Evolutionary conservation across 30 jellyfish, hydroid and myxozoan genomes (phyloP).

Genomic region (Aurelia aurita): DNA sequence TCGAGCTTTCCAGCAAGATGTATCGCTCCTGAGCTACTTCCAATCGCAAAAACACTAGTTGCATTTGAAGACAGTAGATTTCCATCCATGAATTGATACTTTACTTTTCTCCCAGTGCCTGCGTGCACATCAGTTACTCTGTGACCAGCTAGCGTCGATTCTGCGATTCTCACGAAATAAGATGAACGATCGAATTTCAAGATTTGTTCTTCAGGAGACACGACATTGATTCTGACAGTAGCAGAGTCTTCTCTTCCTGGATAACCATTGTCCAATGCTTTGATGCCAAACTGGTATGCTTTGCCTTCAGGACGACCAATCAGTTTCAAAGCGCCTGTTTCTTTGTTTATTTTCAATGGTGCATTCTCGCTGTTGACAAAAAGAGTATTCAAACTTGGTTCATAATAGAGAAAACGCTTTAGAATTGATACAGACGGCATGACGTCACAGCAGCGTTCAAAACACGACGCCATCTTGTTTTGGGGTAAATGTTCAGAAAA

Average conservation of each 20-base stretch:
- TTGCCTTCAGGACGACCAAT: slow-evolving; percentile 84
- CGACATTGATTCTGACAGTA: slow-evolving; percentile 69
- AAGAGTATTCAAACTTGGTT: background rate
- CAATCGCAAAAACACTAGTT: slow-evolving; percentile 59
- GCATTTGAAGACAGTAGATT: slow-evolving; percentile 83
- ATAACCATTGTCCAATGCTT: slow-evolving; percentile 97
- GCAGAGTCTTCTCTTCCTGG: slow-evolving; percentile 88
- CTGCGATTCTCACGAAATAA: slow-evolving; percentile 55
- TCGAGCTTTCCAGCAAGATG: slow-evolving; percentile 66
- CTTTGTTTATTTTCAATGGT: slow-evolving; percentile 72
- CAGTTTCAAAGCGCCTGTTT: slow-evolving; percentile 79
- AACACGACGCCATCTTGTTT: too few relatives aligned
- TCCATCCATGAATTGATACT: slow-evolving; percentile 74
- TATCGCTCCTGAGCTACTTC: slow-evolving; percentile 67
- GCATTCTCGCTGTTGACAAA: slow-evolving; percentile 66
- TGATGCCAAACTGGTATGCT: slow-evolving; percentile 85
- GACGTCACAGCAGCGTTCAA: too few relatives aligned
- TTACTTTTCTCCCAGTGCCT: slow-evolving; percentile 32
- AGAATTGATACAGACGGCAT: too few relatives aligned
- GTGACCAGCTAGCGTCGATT: slow-evolving; percentile 68
- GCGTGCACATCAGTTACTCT: slow-evolving; percentile 52
- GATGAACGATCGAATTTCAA: slow-evolving; percentile 48
- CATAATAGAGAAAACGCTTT: too few relatives aligned
- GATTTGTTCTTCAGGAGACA: slow-evolving; percentile 38
- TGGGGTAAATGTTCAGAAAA: too few relatives aligned